A percentile compares a stretch with the other conserved stretches of the same genome.
Evolutionary conservation across 1,140 invertebrate species (phyloP).

Genomic region (Rhagoletis zephyria): DNA sequence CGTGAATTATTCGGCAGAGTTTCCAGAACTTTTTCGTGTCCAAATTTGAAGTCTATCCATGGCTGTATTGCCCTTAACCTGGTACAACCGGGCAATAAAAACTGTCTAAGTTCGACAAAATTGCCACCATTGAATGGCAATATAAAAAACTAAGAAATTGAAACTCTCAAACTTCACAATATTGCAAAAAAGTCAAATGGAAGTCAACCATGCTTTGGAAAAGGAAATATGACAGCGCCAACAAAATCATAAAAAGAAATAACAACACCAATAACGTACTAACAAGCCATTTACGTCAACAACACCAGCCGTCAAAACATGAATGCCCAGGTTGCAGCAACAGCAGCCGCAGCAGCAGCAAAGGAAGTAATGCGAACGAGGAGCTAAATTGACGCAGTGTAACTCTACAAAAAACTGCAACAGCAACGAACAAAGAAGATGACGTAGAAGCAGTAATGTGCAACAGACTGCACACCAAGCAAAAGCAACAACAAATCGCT

Average conservation of each 20-base stretch:
- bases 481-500: too few relatives aligned
- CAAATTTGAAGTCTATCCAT: too few relatives aligned
- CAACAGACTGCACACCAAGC: background rate
- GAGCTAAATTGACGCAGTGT: background rate
- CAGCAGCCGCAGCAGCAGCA: too few relatives aligned
- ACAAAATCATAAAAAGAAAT: slow-evolving; percentile 17
- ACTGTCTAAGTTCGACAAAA: background rate
- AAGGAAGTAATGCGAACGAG: background rate
- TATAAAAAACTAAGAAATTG: background rate
- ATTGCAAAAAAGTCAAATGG: background rate
- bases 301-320: slow-evolving; percentile 49
- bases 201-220: background rate
- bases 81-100: background rate
- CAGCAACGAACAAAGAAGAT: background rate
- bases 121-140: background rate
- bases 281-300: slow-evolving; percentile 43
- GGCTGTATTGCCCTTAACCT: too few relatives aligned
- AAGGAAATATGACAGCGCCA: background rate
- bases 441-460: background rate
- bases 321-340: background rate
- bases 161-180: slow-evolving; percentile 19
- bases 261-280: slow-evolving; percentile 32
- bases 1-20: too few relatives aligned
- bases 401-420: background rate
- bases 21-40: too few relatives aligned